These are phyloP conservation scores for Scolopax bukidnonensis DNA, from an alignment of 2,797 vertebrate genomes.

Conservation along the genomic window DNA sequence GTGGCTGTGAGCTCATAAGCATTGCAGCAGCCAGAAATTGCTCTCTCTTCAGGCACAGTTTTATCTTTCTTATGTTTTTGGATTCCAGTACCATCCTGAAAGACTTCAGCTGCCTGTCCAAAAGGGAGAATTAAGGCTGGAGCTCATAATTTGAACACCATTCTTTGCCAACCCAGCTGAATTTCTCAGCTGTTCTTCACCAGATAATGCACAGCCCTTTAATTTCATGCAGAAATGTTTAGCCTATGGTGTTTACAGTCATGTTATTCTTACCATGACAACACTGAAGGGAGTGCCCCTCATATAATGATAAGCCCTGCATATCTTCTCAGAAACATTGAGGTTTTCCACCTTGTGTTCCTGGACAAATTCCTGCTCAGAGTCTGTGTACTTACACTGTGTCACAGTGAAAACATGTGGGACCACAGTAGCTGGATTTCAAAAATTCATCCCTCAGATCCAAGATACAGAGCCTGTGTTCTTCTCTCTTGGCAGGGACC, in stretches of 20 bases:
- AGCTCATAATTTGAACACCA: slow-evolving; percentile 29
- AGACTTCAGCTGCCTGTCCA: slow-evolving; percentile 18
- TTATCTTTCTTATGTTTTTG: slow-evolving; percentile 26
- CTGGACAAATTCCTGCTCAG: neutral
- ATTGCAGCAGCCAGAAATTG: neutral
- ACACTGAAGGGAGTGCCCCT: slow-evolving; percentile 17
- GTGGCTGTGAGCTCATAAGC: neutral
- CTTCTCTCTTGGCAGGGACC: neutral
- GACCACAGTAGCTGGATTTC: neutral
- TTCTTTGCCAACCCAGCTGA: slow-evolving; percentile 31
- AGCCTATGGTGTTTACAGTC: slow-evolving; percentile 39
- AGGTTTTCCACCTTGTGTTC: slow-evolving; percentile 45
- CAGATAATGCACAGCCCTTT: slow-evolving; percentile 34
- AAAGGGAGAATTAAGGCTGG: slow-evolving; percentile 39
- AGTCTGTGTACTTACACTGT: neutral
- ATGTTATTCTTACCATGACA: slow-evolving; percentile 54
- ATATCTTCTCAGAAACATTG: slow-evolving; percentile 48
- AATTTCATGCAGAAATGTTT: slow-evolving; percentile 24
- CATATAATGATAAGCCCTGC: slow-evolving; percentile 21
- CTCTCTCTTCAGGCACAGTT: neutral
- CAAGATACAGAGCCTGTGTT: neutral
- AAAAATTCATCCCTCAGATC: neutral
- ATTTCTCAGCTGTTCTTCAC: slow-evolving; percentile 59
- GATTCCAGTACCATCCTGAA: slow-evolving; percentile 20
- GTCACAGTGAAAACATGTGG: neutral